Evolutionary conservation across 2,113 vertebrate genomes (phyloP).

Genomic region (Sinosuthora webbiana): DNA sequence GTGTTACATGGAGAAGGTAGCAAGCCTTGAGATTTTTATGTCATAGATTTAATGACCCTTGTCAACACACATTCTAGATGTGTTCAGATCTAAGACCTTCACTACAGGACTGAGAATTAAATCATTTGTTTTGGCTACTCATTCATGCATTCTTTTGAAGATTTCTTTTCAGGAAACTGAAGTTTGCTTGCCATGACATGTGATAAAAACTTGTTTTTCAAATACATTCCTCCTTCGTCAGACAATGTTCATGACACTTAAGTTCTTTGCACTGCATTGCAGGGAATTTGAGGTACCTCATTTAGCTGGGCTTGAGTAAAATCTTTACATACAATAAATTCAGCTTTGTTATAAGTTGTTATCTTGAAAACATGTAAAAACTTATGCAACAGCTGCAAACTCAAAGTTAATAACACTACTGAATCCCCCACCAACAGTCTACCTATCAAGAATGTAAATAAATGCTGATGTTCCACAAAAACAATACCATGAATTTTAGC

Average conservation of each 20-base stretch:
- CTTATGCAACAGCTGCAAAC: background rate
- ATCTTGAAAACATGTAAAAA: background rate
- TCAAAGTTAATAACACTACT: background rate
- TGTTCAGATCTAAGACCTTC: background rate
- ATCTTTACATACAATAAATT: background rate
- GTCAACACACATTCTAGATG: background rate
- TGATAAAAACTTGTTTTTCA: background rate
- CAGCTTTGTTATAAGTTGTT: background rate
- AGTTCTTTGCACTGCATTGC: background rate
- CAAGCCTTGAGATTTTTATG: background rate
- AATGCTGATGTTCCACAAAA: background rate
- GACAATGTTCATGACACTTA: background rate
- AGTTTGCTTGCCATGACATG: background rate
- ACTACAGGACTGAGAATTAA: background rate
- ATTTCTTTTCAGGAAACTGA: background rate
- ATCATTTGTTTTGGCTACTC: background rate
- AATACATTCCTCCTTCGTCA: background rate
- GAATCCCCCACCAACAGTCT: accelerated
- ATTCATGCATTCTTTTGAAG: background rate
- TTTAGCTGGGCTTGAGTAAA: background rate
- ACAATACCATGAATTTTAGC: background rate
- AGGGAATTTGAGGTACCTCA: background rate
- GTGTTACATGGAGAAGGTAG: background rate
- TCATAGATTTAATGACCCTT: background rate
- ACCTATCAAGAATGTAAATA: background rate